These are phyloP conservation scores for Lepidocyrtinus sp. DNA, from an alignment of 2,888 invertebrate genomes.

Conservation along the genomic window DNA sequence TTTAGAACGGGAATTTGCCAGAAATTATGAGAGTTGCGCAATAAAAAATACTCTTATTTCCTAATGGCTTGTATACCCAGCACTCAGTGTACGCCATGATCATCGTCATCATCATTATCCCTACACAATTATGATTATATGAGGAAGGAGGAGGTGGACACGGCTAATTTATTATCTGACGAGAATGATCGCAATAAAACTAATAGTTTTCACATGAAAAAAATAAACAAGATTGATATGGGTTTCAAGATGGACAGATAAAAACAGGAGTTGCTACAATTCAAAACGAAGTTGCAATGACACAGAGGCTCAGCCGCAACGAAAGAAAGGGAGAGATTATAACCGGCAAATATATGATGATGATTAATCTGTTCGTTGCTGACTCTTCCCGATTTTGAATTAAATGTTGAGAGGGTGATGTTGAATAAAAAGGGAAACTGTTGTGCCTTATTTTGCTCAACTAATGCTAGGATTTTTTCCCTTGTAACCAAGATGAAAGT, in stretches of 20 bases:
- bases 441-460: constrained; percentile 15
- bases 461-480: too few species aligned
- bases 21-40: too few species aligned
- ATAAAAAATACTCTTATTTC: too few species aligned
- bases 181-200: constrained; percentile 33
- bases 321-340: too few species aligned
- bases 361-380: constrained; percentile 13
- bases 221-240: constrained; percentile 15
- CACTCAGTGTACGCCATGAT: too few species aligned
- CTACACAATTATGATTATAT: too few species aligned
- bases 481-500: constrained; percentile 51
- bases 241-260: constrained; percentile 9
- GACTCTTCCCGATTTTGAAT: too few species aligned
- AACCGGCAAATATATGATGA: not conserved
- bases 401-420: too few species aligned
- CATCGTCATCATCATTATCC: too few species aligned
- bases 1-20: too few species aligned
- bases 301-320: not conserved
- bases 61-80: too few species aligned
- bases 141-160: constrained; percentile 34
- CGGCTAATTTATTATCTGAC: constrained; percentile 43
- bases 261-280: constrained; percentile 2
- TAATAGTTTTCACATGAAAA: constrained; percentile 18
- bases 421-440: constrained; percentile 47
- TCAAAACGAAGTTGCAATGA: not conserved